Conservation (phyloP, 2,113 vertebrate species). For the Vidua macroura region DNA sequence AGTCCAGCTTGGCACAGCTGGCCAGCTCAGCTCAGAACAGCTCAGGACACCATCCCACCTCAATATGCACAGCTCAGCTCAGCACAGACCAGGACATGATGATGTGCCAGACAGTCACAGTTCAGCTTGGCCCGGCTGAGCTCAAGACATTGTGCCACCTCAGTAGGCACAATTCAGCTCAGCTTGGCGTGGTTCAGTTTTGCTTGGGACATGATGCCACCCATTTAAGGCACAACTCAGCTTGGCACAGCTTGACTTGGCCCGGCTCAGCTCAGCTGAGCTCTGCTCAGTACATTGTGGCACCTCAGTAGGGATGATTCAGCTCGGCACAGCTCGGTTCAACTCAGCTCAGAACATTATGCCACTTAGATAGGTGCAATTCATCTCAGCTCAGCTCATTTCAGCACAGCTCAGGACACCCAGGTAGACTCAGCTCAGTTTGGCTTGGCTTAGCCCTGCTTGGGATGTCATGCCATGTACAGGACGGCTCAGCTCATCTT, state of each 20-base stretch:
- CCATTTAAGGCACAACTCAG: background rate
- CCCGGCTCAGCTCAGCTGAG: background rate
- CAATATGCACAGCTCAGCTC: background rate
- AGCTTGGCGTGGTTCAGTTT: background rate
- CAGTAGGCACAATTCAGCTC: background rate
- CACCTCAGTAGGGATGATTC: background rate
- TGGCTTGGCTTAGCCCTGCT: background rate
- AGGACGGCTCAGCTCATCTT: background rate
- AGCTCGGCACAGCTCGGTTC: rapidly evolving
- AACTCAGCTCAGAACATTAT: background rate
- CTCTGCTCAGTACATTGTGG: background rate
- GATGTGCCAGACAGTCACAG: background rate
- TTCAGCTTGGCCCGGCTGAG: background rate
- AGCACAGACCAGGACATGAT: background rate
- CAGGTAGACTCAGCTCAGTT: background rate
- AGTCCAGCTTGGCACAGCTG: background rate
- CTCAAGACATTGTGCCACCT: background rate
- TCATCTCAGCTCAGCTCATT: background rate
- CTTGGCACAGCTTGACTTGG: background rate
- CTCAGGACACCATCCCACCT: background rate
- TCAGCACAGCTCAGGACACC: background rate
- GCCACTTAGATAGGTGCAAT: background rate
- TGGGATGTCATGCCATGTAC: background rate
- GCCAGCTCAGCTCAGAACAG: background rate
- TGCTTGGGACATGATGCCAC: background rate